Evolutionary conservation across 2,888 invertebrate genomes (phyloP).

Genomic region (Poecilus cupreus): DNA sequence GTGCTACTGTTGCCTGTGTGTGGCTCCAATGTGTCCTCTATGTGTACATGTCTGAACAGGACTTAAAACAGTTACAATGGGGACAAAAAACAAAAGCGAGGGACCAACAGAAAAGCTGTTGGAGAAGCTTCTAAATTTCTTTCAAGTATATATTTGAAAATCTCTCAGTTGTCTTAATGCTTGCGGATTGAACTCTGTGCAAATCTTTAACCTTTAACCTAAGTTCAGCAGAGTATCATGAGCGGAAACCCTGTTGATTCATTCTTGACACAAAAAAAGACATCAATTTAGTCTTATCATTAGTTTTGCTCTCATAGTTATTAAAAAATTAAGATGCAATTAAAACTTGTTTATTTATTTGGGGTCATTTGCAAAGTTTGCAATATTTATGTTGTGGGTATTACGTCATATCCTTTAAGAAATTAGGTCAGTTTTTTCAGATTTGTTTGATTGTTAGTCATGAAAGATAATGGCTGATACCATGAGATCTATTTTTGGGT

Average conservation of each 20-base stretch:
- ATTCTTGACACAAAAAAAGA: not conserved
- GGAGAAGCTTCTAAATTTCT: no score
- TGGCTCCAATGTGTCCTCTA: no score
- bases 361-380: constrained; percentile 1
- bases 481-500: no score
- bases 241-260: constrained; percentile 24
- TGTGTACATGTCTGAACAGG: no score
- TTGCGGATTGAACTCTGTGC: not conserved
- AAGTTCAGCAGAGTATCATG: not conserved
- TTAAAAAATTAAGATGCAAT: constrained; percentile 31
- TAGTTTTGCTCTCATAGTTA: not conserved
- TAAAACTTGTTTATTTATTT: constrained; percentile 16
- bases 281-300: not conserved
- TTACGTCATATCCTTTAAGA: constrained; percentile 19
- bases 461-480: no score
- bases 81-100: no score
- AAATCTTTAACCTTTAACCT: constrained; percentile 3
- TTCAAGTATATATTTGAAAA: no score
- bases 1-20: no score
- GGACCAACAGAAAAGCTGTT: no score
- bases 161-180: no score
- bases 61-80: no score
- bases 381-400: not conserved
- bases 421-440: constrained; percentile 9
- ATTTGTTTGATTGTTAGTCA: not conserved